These are phyloP conservation scores for Heliconius himera DNA, from an alignment of 1,140 invertebrate genomes.

Conservation along the genomic window DNA sequence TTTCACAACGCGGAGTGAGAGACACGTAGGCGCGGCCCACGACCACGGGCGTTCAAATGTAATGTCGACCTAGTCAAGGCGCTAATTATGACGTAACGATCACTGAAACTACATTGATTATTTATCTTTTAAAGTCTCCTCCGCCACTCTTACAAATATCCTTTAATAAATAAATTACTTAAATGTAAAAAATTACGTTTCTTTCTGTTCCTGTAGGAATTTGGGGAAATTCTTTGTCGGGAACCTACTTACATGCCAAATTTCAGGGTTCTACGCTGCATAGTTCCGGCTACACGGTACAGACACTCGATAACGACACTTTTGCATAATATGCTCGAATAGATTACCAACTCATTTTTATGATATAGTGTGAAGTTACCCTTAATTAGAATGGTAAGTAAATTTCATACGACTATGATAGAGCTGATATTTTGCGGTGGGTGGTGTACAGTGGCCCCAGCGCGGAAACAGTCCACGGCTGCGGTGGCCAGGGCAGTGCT, in stretches of 20 bases:
- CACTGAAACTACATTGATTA: slow-evolving; percentile 3
- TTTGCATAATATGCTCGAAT: no score
- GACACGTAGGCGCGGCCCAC: slow-evolving; percentile 59
- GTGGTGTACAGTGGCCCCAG: background rate
- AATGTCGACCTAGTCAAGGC: slow-evolving; percentile 55
- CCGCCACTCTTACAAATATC: background rate
- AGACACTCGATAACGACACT: no score
- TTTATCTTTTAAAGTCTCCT: background rate
- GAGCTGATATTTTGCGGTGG: background rate
- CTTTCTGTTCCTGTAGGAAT: no score
- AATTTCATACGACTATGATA: background rate
- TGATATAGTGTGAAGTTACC: no score
- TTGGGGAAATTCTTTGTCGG: no score
- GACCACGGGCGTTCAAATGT: slow-evolving; percentile 50
- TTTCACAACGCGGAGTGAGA: slow-evolving; percentile 42
- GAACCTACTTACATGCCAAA: no score
- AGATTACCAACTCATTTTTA: no score
- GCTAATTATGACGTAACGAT: slow-evolving; percentile 53
- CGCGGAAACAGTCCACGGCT: background rate
- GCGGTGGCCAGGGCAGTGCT: background rate
- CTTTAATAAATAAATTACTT: no score
- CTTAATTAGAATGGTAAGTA: no score
- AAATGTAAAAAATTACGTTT: no score
- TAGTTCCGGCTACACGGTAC: background rate
- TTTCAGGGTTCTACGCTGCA: no score